Conservation (phyloP, 2,113 vertebrate genomes). For the Engraulis encrasicolus region DNA sequence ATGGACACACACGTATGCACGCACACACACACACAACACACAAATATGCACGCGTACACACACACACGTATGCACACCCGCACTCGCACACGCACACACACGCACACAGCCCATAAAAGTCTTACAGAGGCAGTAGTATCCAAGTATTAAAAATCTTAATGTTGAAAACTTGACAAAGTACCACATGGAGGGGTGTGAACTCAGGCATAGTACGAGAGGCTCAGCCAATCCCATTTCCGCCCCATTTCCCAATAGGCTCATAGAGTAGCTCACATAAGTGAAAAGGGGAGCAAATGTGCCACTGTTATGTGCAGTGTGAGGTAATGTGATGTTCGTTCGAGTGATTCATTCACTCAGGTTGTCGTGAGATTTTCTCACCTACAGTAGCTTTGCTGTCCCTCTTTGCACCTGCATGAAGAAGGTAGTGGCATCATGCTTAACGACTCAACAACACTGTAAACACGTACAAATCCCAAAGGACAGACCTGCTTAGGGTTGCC, state of each 20-base stretch:
- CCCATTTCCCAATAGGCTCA: background rate
- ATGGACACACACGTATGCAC: too few relatives aligned
- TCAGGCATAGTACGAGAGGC: background rate
- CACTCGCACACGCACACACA: too few relatives aligned
- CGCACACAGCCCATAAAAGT: too few relatives aligned
- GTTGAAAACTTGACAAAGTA: too few relatives aligned
- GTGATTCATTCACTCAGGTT: background rate
- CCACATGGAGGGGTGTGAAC: background rate
- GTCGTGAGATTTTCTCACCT: background rate
- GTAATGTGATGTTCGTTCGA: too few relatives aligned
- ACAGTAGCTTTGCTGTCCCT: background rate
- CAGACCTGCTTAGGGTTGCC: too few relatives aligned
- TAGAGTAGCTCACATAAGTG: background rate
- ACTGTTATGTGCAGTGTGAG: background rate
- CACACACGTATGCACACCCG: too few relatives aligned
- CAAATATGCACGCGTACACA: too few relatives aligned
- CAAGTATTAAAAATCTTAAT: too few relatives aligned
- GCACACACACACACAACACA: too few relatives aligned
- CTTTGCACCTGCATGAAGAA: background rate
- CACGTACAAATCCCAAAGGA: constrained; percentile 46
- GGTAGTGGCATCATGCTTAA: background rate
- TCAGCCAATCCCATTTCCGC: background rate
- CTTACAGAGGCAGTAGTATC: too few relatives aligned
- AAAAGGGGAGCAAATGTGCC: background rate
- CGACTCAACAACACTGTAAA: background rate